Base-by-base conservation (phyloP, 2,797 vertebrate genomes). In the Dipus sagitta region DNA sequence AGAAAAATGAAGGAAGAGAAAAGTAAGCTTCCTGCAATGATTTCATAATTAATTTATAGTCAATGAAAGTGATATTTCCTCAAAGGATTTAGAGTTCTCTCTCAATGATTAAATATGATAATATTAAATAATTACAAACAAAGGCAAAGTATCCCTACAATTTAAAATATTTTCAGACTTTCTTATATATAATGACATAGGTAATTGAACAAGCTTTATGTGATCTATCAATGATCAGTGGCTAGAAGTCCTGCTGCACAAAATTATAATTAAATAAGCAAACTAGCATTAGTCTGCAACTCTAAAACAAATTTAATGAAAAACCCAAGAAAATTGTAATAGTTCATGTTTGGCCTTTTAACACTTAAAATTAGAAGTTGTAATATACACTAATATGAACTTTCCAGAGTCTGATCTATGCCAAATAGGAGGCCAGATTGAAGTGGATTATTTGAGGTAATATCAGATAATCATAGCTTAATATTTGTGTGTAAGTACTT, bases 141-240 rank as follows among this genome's bases (percentile, higher is more conserved):
- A 90, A 94, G 17, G 91, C 17, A 74, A 23, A 26, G 88, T 71
- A 86, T 79, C 70, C 32, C 18, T 70, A 21, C 42, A 77, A 90
- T 32, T 88, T 90, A 71, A 89, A 75, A 80, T 86, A 94, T 86
- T 95, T 94, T 1, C 21, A 67, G 17, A 82, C 85, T 81, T 93
- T 28, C 34, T 67, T 67, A 74, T 75, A 30, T 18, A 89, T 86
- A 89, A 92, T 93, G 26, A 4, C 26, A 91, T 83, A 75, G 26
- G 7, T 76, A 76, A 67, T 94, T 96, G 71, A 94, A 76, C 32
- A 88, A 79, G 4, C 32, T 83, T 80, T 32, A 75, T 72, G 23
- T 72, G 28, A 26, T 83, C n/a, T 91, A 76, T 86, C 52, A 77
- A 68, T 88, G 26, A 92, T 14, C 52, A 79, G 58, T 91, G 74